phyloP scores from a whole-genome alignment of 2,113 vertebrate species.

The Nycticebus coucang region DNA sequence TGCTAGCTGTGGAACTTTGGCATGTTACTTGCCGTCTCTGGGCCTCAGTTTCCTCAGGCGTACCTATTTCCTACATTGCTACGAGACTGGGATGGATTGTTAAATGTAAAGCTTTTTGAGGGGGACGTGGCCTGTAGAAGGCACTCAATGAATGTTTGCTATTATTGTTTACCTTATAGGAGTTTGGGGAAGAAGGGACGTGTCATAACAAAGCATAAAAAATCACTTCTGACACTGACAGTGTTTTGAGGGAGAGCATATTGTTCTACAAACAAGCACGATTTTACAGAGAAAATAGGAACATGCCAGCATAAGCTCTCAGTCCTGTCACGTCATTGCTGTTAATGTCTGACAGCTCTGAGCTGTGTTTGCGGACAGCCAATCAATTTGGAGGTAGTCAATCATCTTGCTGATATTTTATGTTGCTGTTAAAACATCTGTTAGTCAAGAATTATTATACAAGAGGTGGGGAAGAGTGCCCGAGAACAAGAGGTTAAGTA shows the following conservation, averaged over 20 bases:
- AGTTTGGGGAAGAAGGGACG: background rate
- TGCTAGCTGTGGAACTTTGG: background rate
- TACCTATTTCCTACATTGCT: background rate
- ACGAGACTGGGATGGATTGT: background rate
- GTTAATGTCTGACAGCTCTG: conserved; percentile 39
- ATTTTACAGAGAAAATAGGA: background rate
- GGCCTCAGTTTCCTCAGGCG: background rate
- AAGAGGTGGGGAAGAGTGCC: conserved; percentile 51
- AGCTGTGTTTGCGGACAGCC: conserved; percentile 52
- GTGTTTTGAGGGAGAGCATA: background rate
- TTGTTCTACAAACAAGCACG: background rate
- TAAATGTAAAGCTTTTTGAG: background rate
- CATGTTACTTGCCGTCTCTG: background rate
- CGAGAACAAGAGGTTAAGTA: conserved; percentile 72
- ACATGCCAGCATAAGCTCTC: background rate
- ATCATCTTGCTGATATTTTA: conserved; percentile 47
- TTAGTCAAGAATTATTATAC: conserved; percentile 60
- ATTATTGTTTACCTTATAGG: background rate
- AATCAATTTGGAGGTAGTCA: conserved; percentile 45
- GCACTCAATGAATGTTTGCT: background rate
- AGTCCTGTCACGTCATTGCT: background rate
- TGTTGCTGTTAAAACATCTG: conserved; percentile 69
- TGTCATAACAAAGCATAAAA: background rate
- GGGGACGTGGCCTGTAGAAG: background rate
- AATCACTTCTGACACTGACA: background rate